Evolutionary conservation across 1,140 invertebrate genomes (phyloP), one percentile per base, ranked within the genome.

Genomic region (Plectrocnemia conspersa): DNA sequence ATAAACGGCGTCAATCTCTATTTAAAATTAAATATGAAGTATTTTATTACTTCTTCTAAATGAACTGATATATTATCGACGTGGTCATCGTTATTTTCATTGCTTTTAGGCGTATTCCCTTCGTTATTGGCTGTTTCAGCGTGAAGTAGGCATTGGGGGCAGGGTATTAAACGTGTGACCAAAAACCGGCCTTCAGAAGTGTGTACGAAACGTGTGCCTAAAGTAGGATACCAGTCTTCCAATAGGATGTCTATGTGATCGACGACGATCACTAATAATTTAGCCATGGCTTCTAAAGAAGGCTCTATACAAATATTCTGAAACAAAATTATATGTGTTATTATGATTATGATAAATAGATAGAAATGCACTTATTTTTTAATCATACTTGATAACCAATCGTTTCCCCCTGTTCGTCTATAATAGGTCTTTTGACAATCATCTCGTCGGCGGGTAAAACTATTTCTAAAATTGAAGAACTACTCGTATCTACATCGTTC

Each of bases 211-310:
- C 96, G 79, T 1, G 95, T 98, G 4, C 96, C 89, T 36, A 95
- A 74, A 0, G 91, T 91, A 0, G 94, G 94, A 75, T 96, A 98
- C 96, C 97, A 99, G 71, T 99, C 97, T 71, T 99, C 97, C 0
- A 99, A 72, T 18, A 99, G 72, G 44, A 94, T 87, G 69, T 99
- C 97, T 62, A 99, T 91, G 67, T 98, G 93, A 69, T 97, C 93
- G 0, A 97, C 91, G n/a, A 93, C 82, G 13, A 96, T 71, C 0
- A 94, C 89, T 36, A 98, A 67, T 11, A 99, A 68, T 65, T 93
- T 89, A 0, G 94, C 85, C 48, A 91, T 81, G 59, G 82, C 83
- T 72, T 87, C 85, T 32, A 84, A 79, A 53, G 80, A 85, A 36
- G 81, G 89, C 65, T 88, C 87, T 40, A 86, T 68, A 10, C 84